phyloP scores from a whole-genome alignment of 2,888 invertebrate species.

The Romanomermis culicivorax region DNA sequence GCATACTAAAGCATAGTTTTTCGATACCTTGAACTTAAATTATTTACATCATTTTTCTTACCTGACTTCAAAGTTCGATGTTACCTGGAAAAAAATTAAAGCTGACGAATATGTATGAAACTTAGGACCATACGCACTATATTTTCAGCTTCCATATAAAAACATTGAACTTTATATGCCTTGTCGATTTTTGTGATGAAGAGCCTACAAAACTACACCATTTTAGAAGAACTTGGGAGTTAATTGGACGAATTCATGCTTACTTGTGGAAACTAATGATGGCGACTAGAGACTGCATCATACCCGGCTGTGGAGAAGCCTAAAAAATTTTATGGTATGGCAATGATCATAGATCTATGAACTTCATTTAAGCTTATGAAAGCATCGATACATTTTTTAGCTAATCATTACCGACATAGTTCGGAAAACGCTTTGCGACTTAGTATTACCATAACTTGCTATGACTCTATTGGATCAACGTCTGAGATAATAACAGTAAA shows the following conservation, averaged over 20 bases:
- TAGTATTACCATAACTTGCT: no score
- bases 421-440: no score
- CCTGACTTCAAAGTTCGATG: slow-evolving; percentile 2
- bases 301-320: slow-evolving; percentile 9
- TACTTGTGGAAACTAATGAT: slow-evolving; percentile 10
- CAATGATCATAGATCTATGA: no score
- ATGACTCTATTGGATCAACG: no score
- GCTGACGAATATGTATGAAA: no score
- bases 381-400: no score
- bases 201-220: not conserved
- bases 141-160: slow-evolving; percentile 12
- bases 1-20: slow-evolving; percentile 9
- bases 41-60: no score
- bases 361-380: no score
- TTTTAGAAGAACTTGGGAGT: not conserved
- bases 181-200: slow-evolving; percentile 12
- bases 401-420: no score
- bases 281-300: slow-evolving; percentile 11
- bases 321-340: slow-evolving; percentile 5
- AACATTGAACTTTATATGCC: slow-evolving; percentile 10
- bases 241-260: not conserved
- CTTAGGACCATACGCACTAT: no score
- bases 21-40: not conserved
- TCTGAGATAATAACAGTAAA: no score
- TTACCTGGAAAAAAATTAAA: slow-evolving; percentile 1